phyloP scores from a whole-genome alignment of 37 sponge, comb jelly and placozoan genomes.

The Chondrilla cf. caribensis region DNA sequence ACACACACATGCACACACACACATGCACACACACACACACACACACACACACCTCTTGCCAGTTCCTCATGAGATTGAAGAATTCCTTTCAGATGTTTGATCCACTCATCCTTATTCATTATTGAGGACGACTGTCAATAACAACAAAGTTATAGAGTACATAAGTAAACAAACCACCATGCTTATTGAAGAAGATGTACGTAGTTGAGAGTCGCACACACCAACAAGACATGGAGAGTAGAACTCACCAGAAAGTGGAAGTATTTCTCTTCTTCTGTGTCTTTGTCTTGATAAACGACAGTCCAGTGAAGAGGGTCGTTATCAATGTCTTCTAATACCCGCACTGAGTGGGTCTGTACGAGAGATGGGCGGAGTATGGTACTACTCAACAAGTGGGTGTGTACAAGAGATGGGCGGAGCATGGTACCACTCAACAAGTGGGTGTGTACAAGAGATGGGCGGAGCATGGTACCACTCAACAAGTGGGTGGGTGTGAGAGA shows the following conservation, averaged over 20 bases:
- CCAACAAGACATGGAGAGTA: no score
- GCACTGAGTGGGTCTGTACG: slow-evolving; percentile 11
- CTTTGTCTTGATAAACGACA: neutral
- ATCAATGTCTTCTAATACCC: neutral
- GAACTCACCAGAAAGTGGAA: slow-evolving; percentile 3
- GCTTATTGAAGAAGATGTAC: no score
- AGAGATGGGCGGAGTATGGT: neutral
- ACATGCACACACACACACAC: neutral
- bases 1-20: no score
- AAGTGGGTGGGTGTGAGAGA: no score
- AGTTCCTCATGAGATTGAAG: slow-evolving; percentile 20
- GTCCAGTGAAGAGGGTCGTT: slow-evolving; percentile 6
- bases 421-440: no score
- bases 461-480: no score
- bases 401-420: no score
- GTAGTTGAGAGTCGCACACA: no score
- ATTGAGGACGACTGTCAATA: slow-evolving; percentile 18
- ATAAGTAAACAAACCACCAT: neutral
- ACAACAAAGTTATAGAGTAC: neutral
- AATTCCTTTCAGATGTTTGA: slow-evolving; percentile 21
- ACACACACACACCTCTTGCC: neutral
- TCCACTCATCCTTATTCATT: slow-evolving; percentile 24
- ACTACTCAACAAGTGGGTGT: no score
- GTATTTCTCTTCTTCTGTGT: neutral
- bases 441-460: no score